phyloP scores from a whole-genome alignment of 1,140 invertebrate species.

The Cecropterus lyciades region DNA sequence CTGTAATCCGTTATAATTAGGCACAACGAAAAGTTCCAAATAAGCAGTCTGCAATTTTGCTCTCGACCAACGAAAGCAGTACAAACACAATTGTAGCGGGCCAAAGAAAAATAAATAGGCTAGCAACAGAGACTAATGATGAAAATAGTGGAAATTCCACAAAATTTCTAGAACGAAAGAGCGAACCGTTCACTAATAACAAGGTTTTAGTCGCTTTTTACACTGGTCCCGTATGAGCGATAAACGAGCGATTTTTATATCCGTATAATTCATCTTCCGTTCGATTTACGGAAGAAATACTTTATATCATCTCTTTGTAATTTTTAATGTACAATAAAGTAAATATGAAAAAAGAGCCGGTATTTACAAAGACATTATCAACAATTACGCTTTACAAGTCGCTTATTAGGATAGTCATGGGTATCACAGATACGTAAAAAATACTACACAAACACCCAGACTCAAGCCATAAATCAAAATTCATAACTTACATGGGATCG shows the following conservation, averaged over 20 bases:
- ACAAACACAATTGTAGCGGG: slow-evolving; percentile 27
- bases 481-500: too few relatives aligned
- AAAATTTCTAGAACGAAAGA: slow-evolving; percentile 29
- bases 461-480: too few relatives aligned
- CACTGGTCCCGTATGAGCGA: neutral
- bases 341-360: too few relatives aligned
- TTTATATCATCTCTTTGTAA: too few relatives aligned
- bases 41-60: slow-evolving; percentile 17
- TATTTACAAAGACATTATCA: too few relatives aligned
- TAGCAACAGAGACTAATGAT: slow-evolving; percentile 29
- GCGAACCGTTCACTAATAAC: slow-evolving; percentile 29
- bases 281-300: too few relatives aligned
- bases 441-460: too few relatives aligned
- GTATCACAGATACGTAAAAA: too few relatives aligned
- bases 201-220: neutral
- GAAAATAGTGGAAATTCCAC: slow-evolving; percentile 35
- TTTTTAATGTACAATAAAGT: too few relatives aligned
- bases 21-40: neutral
- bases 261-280: too few relatives aligned
- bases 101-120: slow-evolving; percentile 18
- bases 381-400: too few relatives aligned
- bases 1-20: slow-evolving; percentile 7
- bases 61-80: slow-evolving; percentile 20
- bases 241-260: neutral
- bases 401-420: too few relatives aligned